Evolutionary conservation across 2,113 vertebrate genomes (phyloP).

Genomic region (Myrmecobius fasciatus): DNA sequence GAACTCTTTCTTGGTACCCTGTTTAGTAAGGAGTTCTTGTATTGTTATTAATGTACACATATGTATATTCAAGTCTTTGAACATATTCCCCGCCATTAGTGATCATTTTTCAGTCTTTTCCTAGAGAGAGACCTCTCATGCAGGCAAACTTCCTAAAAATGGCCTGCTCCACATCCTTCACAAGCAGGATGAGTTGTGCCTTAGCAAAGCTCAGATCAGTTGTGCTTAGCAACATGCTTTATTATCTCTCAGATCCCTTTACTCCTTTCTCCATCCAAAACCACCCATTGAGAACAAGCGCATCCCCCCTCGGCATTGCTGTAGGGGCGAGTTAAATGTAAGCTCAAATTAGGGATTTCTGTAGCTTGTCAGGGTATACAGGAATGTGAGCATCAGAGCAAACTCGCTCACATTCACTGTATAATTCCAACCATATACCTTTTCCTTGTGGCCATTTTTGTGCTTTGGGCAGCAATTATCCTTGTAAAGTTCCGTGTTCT

Average conservation of each 20-base stretch:
- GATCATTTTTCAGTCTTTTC: neutral
- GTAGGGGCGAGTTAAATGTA: neutral
- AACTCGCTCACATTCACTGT: neutral
- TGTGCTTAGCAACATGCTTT: neutral
- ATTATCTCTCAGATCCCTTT: neutral
- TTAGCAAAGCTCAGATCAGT: neutral
- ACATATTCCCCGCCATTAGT: slow-evolving; percentile 27
- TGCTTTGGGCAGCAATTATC: neutral
- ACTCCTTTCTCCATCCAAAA: neutral
- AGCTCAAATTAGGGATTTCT: slow-evolving; percentile 9
- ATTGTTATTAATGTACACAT: neutral
- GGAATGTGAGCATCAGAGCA: slow-evolving; percentile 17
- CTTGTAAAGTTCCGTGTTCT: neutral
- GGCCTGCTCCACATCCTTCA: neutral
- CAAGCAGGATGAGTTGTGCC: neutral
- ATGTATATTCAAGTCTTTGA: slow-evolving; percentile 27
- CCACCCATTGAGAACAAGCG: neutral
- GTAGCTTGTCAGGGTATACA: neutral
- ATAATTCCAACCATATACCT: neutral
- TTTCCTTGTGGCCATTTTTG: slow-evolving; percentile 3
- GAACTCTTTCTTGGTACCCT: neutral
- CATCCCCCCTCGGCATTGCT: neutral
- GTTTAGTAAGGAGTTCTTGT: slow-evolving; percentile 4
- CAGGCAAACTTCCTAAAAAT: neutral
- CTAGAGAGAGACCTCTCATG: neutral